Conservation (phyloP, 2,797 vertebrate genomes). For the Dendrocincla fuliginosa region DNA sequence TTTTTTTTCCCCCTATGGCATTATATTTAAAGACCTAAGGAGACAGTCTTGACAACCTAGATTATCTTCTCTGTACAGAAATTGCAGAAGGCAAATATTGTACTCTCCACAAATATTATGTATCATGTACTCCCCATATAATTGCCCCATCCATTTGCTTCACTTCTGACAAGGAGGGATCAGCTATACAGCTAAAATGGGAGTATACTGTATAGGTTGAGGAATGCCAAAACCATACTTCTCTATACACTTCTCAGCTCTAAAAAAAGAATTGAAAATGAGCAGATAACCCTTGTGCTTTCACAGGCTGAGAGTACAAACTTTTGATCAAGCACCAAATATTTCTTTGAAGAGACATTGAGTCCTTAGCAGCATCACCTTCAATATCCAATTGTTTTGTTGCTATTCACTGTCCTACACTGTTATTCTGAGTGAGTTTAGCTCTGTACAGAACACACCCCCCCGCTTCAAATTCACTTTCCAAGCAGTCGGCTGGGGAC, state of each 20-base stretch:
- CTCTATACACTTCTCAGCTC: not conserved
- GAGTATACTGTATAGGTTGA: not conserved
- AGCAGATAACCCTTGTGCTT: not conserved
- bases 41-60: not conserved
- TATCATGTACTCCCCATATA: not conserved
- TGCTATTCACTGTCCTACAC: not conserved
- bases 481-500: not conserved
- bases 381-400: not conserved
- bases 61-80: not conserved
- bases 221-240: not conserved
- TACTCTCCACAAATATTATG: not conserved
- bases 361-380: not conserved
- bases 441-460: not conserved
- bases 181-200: not conserved
- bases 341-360: not conserved
- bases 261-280: not conserved
- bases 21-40: not conserved
- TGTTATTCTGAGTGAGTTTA: not conserved
- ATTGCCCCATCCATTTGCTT: not conserved
- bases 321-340: not conserved
- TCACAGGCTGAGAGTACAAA: not conserved
- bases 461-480: not conserved
- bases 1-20: rapidly evolving
- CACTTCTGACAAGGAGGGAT: not conserved
- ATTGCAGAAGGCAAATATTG: not conserved